Base-by-base conservation (phyloP, 1,140 invertebrate species). In the Caenorhabditis brenneri region DNA sequence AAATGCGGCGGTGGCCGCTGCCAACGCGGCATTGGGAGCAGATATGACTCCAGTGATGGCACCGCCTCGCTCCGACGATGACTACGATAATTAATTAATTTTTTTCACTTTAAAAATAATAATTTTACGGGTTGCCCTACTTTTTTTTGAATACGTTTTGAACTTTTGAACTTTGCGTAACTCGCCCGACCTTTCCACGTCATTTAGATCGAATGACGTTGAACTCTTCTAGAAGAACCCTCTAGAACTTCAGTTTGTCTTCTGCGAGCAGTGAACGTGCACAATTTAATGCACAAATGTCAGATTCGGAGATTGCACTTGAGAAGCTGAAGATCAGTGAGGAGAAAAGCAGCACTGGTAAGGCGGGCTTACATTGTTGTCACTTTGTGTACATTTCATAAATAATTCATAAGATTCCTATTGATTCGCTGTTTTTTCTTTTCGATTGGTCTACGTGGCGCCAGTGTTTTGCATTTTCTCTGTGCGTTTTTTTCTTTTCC, bases 371-470 rank as follows among this genome's bases (percentile, higher is more conserved):
- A 5, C 24, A 9, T 9, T 58, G 9, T 58, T 58, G 19, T 51
- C 15, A 7, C 49, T n/a, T n/a, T 51, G 49, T 51, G 22, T 51
- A 27, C 10, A 29, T 55, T 65, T n/a, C 24, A 65, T 36, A 19
- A 65, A 58, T 58, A 29, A 58, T 65, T 65, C 31, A 65, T 36
- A 19, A 58, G 24, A n/a, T n/a, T n/a, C n/a, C n/a, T n/a, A n/a
- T n/a, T n/a, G n/a, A n/a, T n/a, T n/a, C n/a, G n/a, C n/a, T n/a
- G n/a, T n/a, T n/a, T n/a, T n/a, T n/a, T n/a, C n/a, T n/a, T n/a
- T n/a, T n/a, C n/a, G n/a, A n/a, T n/a, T n/a, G n/a, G n/a, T n/a
- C n/a, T n/a, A n/a, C n/a, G n/a, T n/a, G n/a, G n/a, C n/a, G n/a
- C n/a, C n/a, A n/a, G n/a, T n/a, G n/a, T n/a, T n/a, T n/a, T n/a